Evolutionary conservation across 2,113 vertebrate species (phyloP), one percentile per base, ranked within the genome.

Genomic region (Saccopteryx leptura): DNA sequence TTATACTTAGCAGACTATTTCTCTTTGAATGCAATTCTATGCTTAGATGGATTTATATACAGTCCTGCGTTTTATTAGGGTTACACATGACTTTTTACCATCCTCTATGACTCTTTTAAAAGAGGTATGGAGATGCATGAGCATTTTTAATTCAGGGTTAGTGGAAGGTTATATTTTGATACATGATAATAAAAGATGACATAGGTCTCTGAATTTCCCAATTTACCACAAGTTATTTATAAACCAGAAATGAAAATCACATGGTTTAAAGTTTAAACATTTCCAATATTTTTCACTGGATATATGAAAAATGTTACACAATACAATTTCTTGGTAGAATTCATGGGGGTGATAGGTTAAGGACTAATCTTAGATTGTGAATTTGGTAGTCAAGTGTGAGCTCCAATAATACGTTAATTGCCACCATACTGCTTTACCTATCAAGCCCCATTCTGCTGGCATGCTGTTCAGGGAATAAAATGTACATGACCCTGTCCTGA

Each of bases 261-360:
- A 87, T 50, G 5, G 13, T 50, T 65, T 85, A 68, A 94, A 71
- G 21, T 80, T 94, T 81, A 96, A 60, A 74, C 90, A 84, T 86
- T 92, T 14, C 17, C 75, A 83, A 21, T 72, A 89, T 1, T 54
- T 88, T 87, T 90, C 21, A 84, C 24, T 52, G 48, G 18, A 76
- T 85, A 87, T 4, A 33, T 56, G 46, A 71, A 85, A 92, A 81
- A 80, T 23, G 17, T 75, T 75, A 63, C 2, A 28, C 68, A 39
- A 56, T 60, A 79, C 90, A 80, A 95, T 76, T 93, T 83, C 31
- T 87, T 78, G 39, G 26, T 71, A 60, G 14, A 90, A 33, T 75
- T 18, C 26, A 48, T 7, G 10, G 10, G 9, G 33, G 4, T 48
- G 5, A 18, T 26, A 85, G 19, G 2, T 78, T 71, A 87, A 86